phyloP scores from a whole-genome alignment of 2,797 vertebrate genomes.

The Bradypus variegatus region DNA sequence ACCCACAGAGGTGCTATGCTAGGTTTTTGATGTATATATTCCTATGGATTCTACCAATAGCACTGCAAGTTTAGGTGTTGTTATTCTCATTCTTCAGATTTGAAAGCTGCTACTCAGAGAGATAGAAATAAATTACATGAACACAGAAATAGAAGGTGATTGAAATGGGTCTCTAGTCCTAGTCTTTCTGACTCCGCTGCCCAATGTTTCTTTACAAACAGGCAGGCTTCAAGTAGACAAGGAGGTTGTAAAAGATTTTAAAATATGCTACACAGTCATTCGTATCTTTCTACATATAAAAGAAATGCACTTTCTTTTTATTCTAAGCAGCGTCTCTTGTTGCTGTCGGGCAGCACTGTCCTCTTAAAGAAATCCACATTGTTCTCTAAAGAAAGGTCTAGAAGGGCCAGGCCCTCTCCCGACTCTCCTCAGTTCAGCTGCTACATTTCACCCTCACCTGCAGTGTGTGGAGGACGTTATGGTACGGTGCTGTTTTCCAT shows the following conservation, averaged over 20 bases:
- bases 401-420: background rate
- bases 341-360: background rate
- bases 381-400: background rate
- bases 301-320: background rate
- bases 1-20: background rate
- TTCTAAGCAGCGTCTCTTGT: background rate
- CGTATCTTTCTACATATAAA: background rate
- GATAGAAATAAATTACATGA: background rate
- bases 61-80: background rate
- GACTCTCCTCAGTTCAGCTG: background rate
- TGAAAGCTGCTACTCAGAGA: background rate
- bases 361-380: constrained; percentile 1
- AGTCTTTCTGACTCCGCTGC: background rate
- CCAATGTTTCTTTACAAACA: background rate
- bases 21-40: background rate
- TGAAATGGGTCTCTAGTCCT: background rate
- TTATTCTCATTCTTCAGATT: background rate
- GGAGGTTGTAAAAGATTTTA: background rate
- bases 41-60: background rate
- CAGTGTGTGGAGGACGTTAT: constrained; percentile 61
- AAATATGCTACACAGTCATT: background rate
- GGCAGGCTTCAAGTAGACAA: background rate
- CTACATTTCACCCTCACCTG: constrained; percentile 46
- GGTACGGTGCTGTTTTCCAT: constrained; percentile 60
- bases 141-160: background rate